phyloP scores from a whole-genome alignment of 2,113 vertebrate species.

The Danio rerio region DNA sequence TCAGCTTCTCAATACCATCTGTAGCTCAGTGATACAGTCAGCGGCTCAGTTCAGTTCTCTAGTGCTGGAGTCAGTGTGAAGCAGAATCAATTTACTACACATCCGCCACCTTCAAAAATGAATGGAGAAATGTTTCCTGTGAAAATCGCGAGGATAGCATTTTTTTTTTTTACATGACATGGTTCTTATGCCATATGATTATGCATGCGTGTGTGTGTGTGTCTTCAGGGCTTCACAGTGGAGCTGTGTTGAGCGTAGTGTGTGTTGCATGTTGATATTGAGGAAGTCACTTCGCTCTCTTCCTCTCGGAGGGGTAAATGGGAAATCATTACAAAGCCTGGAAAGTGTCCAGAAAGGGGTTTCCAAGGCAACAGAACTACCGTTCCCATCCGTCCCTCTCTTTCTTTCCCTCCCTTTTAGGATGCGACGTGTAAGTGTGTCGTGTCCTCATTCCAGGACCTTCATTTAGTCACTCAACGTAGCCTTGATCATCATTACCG shows the following conservation, averaged over 20 bases:
- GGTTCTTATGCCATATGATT: slow-evolving; percentile 30
- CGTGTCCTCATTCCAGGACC: slow-evolving; percentile 36
- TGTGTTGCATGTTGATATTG: slow-evolving; percentile 53
- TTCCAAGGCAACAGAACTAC: slow-evolving; percentile 71
- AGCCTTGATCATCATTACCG: not conserved
- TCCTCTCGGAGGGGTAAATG: slow-evolving; percentile 66
- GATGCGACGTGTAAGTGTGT: slow-evolving; percentile 33
- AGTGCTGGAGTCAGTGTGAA: not conserved
- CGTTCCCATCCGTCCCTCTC: slow-evolving; percentile 41
- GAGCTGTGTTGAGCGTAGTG: slow-evolving; percentile 18
- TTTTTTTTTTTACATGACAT: not conserved
- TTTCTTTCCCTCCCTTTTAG: slow-evolving; percentile 24
- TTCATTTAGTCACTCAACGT: slow-evolving; percentile 12
- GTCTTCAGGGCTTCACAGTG: slow-evolving; percentile 13
- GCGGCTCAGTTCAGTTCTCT: slow-evolving; percentile 3
- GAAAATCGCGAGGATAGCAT: not conserved
- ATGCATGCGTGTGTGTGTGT: slow-evolving; percentile 15
- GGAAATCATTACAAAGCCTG: slow-evolving; percentile 77
- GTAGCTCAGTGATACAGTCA: slow-evolving; percentile 3
- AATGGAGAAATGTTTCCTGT: slow-evolving; percentile 17
- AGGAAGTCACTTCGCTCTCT: slow-evolving; percentile 54
- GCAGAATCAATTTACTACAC: slow-evolving; percentile 19
- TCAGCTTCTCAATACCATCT: slow-evolving; percentile 10
- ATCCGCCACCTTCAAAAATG: not conserved
- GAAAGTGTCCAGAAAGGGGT: slow-evolving; percentile 73